Evolutionary conservation across 1,140 invertebrate species (phyloP).

Genomic region (Drosophila carrolli): DNA sequence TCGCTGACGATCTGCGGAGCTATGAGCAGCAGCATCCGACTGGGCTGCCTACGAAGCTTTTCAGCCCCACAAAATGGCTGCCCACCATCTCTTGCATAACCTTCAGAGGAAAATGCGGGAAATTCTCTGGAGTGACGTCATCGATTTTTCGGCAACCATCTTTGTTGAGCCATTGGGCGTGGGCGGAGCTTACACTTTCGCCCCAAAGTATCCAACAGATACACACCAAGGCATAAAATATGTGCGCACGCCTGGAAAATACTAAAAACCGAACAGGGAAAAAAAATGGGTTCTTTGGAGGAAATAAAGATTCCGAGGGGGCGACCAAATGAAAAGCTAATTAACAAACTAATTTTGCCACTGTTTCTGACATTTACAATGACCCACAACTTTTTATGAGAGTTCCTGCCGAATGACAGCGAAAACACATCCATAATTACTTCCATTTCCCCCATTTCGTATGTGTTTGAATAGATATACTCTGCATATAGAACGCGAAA

Average conservation of each 20-base stretch:
- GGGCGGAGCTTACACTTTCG: conserved; percentile 62
- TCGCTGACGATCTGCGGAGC: conserved; percentile 84
- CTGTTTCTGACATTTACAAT: conserved; percentile 81
- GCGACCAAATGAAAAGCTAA: conserved; percentile 77
- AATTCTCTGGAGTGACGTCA: conserved; percentile 61
- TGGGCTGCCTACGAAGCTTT: conserved; percentile 79
- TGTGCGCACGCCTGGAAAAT: conserved; percentile 33
- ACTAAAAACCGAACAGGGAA: conserved; percentile 1
- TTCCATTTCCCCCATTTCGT: conserved; percentile 3
- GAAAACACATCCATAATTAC: conserved; percentile 38
- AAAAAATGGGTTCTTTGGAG: not conserved
- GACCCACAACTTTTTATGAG: conserved; percentile 70
- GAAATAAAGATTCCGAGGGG: conserved; percentile 12
- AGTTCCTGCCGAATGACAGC: conserved; percentile 40
- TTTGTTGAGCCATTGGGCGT: conserved; percentile 44
- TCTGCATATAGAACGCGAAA: not conserved
- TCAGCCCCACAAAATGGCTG: conserved; percentile 61
- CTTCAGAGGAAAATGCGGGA: conserved; percentile 54
- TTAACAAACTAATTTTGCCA: conserved; percentile 81
- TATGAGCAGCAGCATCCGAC: conserved; percentile 71
- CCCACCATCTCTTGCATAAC: conserved; percentile 63
- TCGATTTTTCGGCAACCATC: conserved; percentile 72
- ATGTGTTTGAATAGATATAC: not conserved
- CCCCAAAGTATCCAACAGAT: conserved; percentile 58
- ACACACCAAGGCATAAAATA: conserved; percentile 35